Evolutionary conservation across 2,113 vertebrate species (phyloP), one percentile per base, ranked within the genome.

Genomic region (Steatornis caripensis): DNA sequence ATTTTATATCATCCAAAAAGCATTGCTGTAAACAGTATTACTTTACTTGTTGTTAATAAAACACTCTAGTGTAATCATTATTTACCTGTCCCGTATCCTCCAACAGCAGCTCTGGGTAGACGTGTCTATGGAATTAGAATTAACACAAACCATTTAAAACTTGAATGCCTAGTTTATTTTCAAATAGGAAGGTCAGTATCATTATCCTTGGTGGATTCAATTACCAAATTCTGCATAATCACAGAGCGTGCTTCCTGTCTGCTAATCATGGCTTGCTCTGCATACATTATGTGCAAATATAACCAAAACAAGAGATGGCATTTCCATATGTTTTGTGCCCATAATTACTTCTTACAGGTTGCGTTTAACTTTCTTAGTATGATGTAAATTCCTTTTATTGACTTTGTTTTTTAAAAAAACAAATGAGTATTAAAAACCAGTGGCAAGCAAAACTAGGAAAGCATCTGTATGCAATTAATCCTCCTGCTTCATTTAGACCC

Each of bases 111-210:
- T 43, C 77, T 65, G 51, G 11, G 15, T 70, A 88, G 89, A 75
- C 82, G 70, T 79, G 69, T 77, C 82, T 93, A 49, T 86, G 74
- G 91, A 96, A 91, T 97, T 97, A 97, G 93, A 96, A 95, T 93
- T 93, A 97, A 96, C 70, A 22, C 86, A 90, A 95, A 96, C 87
- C 89, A 93, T 84, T 97, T 95, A 92, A 55, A 97, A 95, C 83
- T 83, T 72, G 43, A 97, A 96, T 96, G 69, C 86, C 87, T 97
- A 89, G 93, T 98, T 98, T 96, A 95, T 95, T 98, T 98, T 96
- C 70, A 45, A 93, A 95, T 95, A 80, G 93, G 94, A 97, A 98
- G 94, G 96, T 98, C 94, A 96, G 86, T 92, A 80, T 97, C 97
- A 95, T 98, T 97, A 95, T 97, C 96, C 93, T 97, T 96, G 81